Evolutionary conservation across 2,113 vertebrate genomes (phyloP), one percentile per base, ranked within the genome.

Genomic region (Serilophus lunatus): DNA sequence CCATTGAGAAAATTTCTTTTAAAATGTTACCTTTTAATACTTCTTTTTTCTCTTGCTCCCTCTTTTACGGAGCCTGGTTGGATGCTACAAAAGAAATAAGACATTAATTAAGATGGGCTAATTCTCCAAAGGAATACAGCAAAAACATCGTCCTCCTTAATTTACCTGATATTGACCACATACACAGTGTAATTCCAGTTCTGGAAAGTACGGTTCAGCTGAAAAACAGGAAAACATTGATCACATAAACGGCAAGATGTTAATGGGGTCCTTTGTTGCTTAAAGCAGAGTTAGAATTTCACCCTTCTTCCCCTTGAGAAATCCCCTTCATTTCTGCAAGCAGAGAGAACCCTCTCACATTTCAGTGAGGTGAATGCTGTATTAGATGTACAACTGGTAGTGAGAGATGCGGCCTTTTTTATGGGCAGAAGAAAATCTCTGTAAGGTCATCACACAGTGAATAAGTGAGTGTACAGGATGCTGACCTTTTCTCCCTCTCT

Each of bases 131-230:
- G n/a, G 28, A 86, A 85, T 7, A 4, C n/a, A 68, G 59, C 26
- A 61, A 33, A 47, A 77, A 49, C 29, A 57, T 69, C 66, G 82
- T 74, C 20, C 63, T 61, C 85, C 33, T 87, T 82, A 60, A 95
- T 94, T 98, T 98, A 99, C 99, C 99, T 99, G 97, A 99, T 93
- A 91, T 98, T 97, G 76, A 98, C 96, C 25, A 99, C 97, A 85
- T 97, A 98, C 35, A 99, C 98, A 1, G 96, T 96, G 33, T 98
- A 98, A 92, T 97, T 99, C 99, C 99, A 99, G 97, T 98, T 98
- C 81, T 98, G 97, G 86, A 99, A 99, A 18, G 98, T 99, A 60
- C 98, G 96, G 90, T 99, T 99, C 51, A 99, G 98, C 99, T 99
- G 98, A 50, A 98, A 98, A 97, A 98, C 80, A 98, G 57, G 93